A percentile compares a stretch with the other conserved stretches of the same genome.
These are phyloP conservation scores for Eulemur rufifrons DNA, from an alignment of 2,113 vertebrate species.

Conservation along the genomic window DNA sequence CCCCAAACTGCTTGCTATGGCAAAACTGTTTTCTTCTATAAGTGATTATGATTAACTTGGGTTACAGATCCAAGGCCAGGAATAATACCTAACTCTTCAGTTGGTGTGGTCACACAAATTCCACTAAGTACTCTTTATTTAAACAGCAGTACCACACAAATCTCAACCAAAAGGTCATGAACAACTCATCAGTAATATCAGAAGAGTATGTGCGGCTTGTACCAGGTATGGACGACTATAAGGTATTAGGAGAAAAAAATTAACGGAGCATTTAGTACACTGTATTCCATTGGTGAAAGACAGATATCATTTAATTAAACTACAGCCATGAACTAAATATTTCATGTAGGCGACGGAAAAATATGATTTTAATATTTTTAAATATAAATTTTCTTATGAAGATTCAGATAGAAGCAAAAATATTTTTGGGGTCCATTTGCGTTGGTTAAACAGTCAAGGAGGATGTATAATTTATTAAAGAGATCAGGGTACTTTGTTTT, in stretches of 20 bases:
- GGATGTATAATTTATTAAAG: background rate
- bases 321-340: background rate
- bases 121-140: constrained; percentile 30
- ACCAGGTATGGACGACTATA: background rate
- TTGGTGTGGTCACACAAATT: background rate
- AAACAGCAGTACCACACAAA: constrained; percentile 17
- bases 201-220: background rate
- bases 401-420: background rate
- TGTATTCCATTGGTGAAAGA: background rate
- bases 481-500: background rate
- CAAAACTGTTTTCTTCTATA: constrained; percentile 54
- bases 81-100: constrained; percentile 26
- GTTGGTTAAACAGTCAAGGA: background rate
- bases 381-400: background rate
- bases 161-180: background rate
- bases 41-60: constrained; percentile 54
- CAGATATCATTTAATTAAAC: background rate
- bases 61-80: constrained; percentile 45
- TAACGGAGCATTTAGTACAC: background rate
- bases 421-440: background rate
- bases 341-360: constrained; percentile 1
- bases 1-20: constrained; percentile 61
- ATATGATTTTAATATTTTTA: constrained; percentile 4
- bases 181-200: background rate
- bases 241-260: background rate